These are phyloP conservation scores for Pygocentrus nattereri DNA, from an alignment of 2,797 vertebrate species.

Conservation along the genomic window DNA sequence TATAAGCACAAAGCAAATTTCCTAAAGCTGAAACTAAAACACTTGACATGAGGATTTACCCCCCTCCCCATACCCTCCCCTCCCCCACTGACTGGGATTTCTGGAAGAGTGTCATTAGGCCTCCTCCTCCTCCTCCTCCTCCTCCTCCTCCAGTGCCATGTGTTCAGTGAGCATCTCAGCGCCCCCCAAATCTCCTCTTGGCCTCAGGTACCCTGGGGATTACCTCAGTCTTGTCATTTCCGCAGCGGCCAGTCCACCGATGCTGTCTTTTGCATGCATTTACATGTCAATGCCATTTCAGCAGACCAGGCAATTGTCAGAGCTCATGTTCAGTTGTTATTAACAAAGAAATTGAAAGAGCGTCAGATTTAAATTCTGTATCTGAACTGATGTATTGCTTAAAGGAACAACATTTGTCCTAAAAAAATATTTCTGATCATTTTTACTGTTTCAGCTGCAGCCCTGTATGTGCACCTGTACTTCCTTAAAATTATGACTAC, in stretches of 20 bases:
- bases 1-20: background rate
- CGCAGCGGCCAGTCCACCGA: conserved; percentile 56
- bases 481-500: no score
- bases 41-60: conserved; percentile 30
- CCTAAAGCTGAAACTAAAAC: conserved; percentile 1
- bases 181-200: conserved; percentile 64
- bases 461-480: no score
- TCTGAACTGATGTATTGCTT: background rate
- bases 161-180: conserved; percentile 64
- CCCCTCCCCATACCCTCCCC: conserved; percentile 1
- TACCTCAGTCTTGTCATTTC: conserved; percentile 71
- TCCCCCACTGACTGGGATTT: conserved; percentile 30
- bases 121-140: conserved; percentile 61
- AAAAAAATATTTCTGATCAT: no score
- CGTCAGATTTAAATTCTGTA: background rate
- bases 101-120: conserved; percentile 46
- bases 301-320: background rate
- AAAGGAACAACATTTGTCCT: no score
- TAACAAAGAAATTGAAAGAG: no score
- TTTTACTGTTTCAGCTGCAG: no score
- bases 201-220: conserved; percentile 68
- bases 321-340: background rate
- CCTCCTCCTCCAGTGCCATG: conserved; percentile 74
- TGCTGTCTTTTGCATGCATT: conserved; percentile 37
- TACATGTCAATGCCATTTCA: conserved; percentile 27